Evolutionary conservation across 2,797 vertebrate genomes (phyloP), one percentile per base, ranked within the genome.

Genomic region (Bovichtus variegatus): DNA sequence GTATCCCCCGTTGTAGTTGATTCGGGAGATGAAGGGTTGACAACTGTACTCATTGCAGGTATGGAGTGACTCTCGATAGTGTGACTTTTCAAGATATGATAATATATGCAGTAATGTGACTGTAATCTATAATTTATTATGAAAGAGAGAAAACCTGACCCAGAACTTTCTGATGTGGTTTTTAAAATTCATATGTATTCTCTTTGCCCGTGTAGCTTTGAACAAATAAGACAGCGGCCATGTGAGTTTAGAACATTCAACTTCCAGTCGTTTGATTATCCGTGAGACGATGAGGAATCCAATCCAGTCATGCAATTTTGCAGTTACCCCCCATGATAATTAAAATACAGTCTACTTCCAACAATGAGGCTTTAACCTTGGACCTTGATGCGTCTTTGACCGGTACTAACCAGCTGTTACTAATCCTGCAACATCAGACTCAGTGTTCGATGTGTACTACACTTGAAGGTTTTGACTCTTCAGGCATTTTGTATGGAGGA

Each of bases 151-250:
- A 65, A 57, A 25, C 18, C 43, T 76, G 61, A 61, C 38, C 62
- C 40, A 47, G 13, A 66, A 16, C 36, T 50, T 43, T 44, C 21
- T 36, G 41, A 9, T 23, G 23, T 29, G 27, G 25, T 58, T 44
- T 55, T 40, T 59, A 15, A 38, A 61, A 61, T 62, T 50, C 47
- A 12, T 12, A 71, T 51, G 38, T 29, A 53, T 72, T 67, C 44
- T 70, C 41, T 71, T 40, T 62, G n/a, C 43, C 9, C 61, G 21
- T 2, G 12, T 27, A 44, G 41, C 61, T 53, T 66, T 70, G 15
- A 59, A 49, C 9, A 51, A 57, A 59, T 31, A 61, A 43, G 47
- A 64, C 46, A 34, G 9, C 49, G 25, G 38, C 27, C 5, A 6
- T 67, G 43, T 9, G 31, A 41, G 53, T 73, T 41, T n/a, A 3